phyloP scores from a whole-genome alignment of 64 coral and sea anemone genomes.

The Montipora sp. region DNA sequence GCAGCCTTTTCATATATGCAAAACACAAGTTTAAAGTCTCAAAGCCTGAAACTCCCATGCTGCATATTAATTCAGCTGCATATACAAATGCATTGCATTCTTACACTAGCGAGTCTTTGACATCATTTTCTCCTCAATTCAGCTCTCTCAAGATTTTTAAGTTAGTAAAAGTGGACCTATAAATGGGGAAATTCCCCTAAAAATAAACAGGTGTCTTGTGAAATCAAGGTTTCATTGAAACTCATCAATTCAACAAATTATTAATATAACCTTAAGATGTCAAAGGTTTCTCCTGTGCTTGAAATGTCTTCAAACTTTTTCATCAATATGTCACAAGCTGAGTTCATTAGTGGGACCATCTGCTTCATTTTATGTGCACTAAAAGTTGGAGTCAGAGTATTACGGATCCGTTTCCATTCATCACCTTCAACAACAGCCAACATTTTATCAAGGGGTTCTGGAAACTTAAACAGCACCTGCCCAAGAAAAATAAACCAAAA shows the following conservation, averaged over 20 bases:
- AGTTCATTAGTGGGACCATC: conserved; percentile 65
- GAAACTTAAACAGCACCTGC: conserved; percentile 14
- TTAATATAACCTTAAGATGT: conserved; percentile 49
- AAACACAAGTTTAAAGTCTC: no score
- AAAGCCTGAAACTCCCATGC: no score
- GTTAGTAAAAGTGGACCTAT: no score
- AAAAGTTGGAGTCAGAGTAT: conserved; percentile 58
- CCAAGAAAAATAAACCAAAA: neutral
- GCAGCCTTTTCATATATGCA: no score
- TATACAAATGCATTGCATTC: no score
- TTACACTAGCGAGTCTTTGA: no score
- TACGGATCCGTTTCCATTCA: conserved; percentile 63
- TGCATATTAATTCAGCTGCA: no score
- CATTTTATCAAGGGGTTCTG: conserved; percentile 39
- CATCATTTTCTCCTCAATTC: no score
- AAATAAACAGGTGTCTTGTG: no score
- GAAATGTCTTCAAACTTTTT: conserved; percentile 47
- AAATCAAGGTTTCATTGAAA: no score
- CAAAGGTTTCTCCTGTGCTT: conserved; percentile 17
- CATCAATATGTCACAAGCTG: conserved; percentile 61
- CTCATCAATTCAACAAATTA: neutral
- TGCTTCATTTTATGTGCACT: conserved; percentile 61
- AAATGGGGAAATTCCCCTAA: no score
- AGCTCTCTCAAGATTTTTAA: no score
- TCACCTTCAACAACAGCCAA: conserved; percentile 34